Percentiles rank a stretch among this genome's conserved stretches.
phyloP scores from a whole-genome alignment of 2,113 vertebrate species.

The Piaya cayana region DNA sequence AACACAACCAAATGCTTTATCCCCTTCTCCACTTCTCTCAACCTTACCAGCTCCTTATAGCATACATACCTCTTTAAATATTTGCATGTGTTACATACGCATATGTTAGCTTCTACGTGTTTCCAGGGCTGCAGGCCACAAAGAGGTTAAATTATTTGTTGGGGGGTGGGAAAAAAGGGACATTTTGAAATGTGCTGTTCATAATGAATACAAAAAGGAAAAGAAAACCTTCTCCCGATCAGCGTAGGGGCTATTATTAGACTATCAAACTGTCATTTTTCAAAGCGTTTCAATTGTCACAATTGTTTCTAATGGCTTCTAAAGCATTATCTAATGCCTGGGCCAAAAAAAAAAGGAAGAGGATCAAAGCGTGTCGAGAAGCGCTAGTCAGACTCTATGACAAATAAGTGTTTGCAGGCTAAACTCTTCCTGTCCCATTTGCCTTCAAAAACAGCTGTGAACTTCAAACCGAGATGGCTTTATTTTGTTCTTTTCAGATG shows the following conservation, averaged over 20 bases:
- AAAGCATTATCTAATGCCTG: constrained; percentile 71
- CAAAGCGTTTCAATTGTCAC: constrained; percentile 65
- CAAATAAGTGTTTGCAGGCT: constrained; percentile 34
- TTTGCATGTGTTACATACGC: fast-evolving
- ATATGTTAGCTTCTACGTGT: fast-evolving
- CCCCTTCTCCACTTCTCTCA: neutral
- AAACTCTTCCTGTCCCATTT: constrained; percentile 39
- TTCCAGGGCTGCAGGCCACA: neutral
- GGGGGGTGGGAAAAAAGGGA: neutral
- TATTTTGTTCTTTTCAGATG: neutral
- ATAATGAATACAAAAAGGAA: constrained; percentile 60
- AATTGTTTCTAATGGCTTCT: constrained; percentile 58
- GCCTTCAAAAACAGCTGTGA: constrained; percentile 34
- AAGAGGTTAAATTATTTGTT: constrained; percentile 54
- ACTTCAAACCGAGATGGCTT: constrained; percentile 33
- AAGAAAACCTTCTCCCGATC: constrained; percentile 48
- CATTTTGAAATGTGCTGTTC: constrained; percentile 14
- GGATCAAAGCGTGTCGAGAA: constrained; percentile 62
- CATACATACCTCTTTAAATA: neutral
- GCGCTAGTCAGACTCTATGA: constrained; percentile 40
- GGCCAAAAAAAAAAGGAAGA: constrained; percentile 55
- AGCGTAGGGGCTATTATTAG: constrained; percentile 67
- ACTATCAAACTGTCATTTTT: constrained; percentile 71
- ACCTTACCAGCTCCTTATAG: neutral
- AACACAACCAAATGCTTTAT: neutral